Evolutionary conservation across 2,888 invertebrate species (phyloP), one percentile per base, ranked within the genome.

Genomic region (Andrena haemorrhoa): DNA sequence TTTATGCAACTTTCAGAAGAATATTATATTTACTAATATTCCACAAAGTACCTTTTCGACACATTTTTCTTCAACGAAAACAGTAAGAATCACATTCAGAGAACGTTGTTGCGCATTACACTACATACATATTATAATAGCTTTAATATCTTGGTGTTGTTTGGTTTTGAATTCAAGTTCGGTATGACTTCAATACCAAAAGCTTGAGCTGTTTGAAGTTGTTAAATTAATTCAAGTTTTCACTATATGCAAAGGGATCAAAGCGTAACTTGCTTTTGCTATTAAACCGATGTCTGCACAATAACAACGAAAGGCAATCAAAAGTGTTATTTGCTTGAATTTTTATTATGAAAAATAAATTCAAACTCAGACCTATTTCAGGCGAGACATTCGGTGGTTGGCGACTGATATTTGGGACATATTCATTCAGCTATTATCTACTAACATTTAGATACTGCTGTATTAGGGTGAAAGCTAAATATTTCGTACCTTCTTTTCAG

Each of bases 11-110:
- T n/a, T 23, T 63, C 7, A 23, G 33, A 66, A 23, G 49, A 26
- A 63, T 49, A 31, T 26, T 35, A 12, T 58, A 16, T 29, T 6
- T 49, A 49, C n/a, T 23, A 47, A 49, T 33, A 23, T 60, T 68
- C 23, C 33, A 49, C 29, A 65, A 33, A 53, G 64, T 60, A 35
- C 3, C 16, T n/a, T 23, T 20, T 26, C 35, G 1, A 26, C 23
- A 33, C 29, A 49, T 26, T 60, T 31, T 31, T 33, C 3, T 16
- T 20, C 16, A 0, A 58, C n/a, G 23, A 51, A 41, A 51, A 3
- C 12, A 16, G 33, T 16, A 16, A 49, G n/a, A 51, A 26, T 12
- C 29, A 23, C 61, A 31, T 74, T 74, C 41, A 63, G 53, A 63
- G 41, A 2, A 35, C 12, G 29, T 20, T 26, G 20, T 35, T 20